Evolutionary conservation across 2,113 vertebrate genomes (phyloP).

Genomic region (Bombycilla garrulus): DNA sequence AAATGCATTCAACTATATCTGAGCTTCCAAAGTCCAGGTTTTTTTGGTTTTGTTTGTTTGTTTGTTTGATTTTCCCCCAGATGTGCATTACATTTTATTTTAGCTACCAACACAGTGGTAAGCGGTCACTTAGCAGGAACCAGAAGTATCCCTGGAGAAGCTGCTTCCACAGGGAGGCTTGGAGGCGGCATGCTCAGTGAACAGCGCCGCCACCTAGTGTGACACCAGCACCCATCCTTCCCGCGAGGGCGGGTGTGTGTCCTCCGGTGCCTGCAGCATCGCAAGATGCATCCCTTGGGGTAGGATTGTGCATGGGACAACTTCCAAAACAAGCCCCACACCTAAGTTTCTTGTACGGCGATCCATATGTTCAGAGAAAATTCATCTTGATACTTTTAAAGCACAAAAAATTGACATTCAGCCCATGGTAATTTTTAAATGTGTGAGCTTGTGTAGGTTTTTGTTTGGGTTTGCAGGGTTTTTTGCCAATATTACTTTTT

Average conservation of each 20-base stretch:
- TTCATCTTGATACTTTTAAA: not conserved
- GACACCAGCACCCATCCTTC: not conserved
- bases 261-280: fast-evolving
- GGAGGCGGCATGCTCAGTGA: not conserved
- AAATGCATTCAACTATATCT: not conserved
- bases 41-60: not conserved
- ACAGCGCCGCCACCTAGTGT: not conserved
- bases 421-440: not conserved
- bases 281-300: not conserved
- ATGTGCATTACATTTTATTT: not conserved
- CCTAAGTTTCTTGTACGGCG: not conserved
- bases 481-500: not conserved
- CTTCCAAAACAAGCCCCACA: not conserved
- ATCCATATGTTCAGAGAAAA: not conserved
- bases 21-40: not conserved
- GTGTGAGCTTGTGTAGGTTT: not conserved
- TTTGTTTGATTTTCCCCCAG: not conserved
- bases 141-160: not conserved
- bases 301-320: not conserved
- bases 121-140: not conserved
- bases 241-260: fast-evolving
- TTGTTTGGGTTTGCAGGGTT: not conserved
- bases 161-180: fast-evolving
- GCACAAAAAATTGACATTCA: not conserved
- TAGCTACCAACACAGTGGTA: not conserved